Conservation (phyloP, 1,140 invertebrate genomes). For the Heliothis subflexa region DNA sequence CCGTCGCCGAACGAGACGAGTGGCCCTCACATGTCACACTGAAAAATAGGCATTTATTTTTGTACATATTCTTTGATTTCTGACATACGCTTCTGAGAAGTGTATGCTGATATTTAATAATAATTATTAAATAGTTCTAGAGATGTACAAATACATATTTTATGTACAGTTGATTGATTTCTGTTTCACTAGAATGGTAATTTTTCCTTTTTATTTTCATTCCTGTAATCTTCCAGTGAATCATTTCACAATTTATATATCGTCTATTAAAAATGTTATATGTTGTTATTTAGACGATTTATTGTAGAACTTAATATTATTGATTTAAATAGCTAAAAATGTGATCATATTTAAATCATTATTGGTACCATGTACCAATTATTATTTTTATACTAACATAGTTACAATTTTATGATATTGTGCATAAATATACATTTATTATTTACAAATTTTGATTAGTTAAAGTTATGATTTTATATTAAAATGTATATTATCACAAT, state of each 20-base stretch:
- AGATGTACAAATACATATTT: conserved; percentile 60
- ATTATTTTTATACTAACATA: conserved; percentile 60
- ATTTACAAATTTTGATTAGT: conserved; percentile 13
- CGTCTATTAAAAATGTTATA: conserved; percentile 7
- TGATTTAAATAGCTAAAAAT: conserved; percentile 44
- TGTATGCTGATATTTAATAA: conserved; percentile 64
- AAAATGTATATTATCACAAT: conserved; percentile 22
- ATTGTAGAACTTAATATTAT: conserved; percentile 26
- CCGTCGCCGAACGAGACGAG: not conserved
- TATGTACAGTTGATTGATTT: conserved; percentile 20
- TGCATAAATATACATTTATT: not conserved
- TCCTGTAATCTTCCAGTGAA: conserved; percentile 18
- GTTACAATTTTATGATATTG: conserved; percentile 42
- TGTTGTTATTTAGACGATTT: conserved; percentile 26
- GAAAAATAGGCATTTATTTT: conserved; percentile 38
- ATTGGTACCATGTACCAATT: conserved; percentile 77
- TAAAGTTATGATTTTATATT: conserved; percentile 26
- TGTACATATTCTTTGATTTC: conserved; percentile 43
- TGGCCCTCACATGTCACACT: not conserved
- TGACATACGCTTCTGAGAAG: conserved; percentile 71
- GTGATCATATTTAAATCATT: conserved; percentile 67
- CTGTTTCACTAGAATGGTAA: conserved; percentile 6
- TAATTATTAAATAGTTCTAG: conserved; percentile 57
- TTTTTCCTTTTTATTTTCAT: conserved; percentile 17
- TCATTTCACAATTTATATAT: conserved; percentile 16